Evolutionary conservation across 2,888 invertebrate genomes (phyloP), one percentile per base, ranked within the genome.

Genomic region (Euspilapteryx auroguttella): DNA sequence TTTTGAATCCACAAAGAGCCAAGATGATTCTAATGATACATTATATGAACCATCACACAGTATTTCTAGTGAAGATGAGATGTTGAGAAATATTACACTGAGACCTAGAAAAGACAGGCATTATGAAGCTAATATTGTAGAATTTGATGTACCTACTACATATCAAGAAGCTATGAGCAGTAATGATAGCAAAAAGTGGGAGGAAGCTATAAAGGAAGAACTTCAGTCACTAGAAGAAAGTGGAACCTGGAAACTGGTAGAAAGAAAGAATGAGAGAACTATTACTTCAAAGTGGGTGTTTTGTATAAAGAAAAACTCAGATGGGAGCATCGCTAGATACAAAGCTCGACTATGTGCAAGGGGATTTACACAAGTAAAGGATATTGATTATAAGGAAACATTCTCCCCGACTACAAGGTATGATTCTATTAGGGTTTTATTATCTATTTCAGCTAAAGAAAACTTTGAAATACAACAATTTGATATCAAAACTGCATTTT

Each of bases 261-360:
- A 25, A 4, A 27, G 9, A 14, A 44, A 42, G 23, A 10, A 35
- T 25, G 33, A 41, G 38, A 41, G 35, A 38, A 41, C 44, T 32
- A 31, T 37, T 15, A 31, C 43, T 9, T 39, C 33, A 15, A 38
- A 37, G 30, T 42, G 39, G 40, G 17, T 42, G 8, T 41, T 40
- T 27, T 39, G 2, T 42, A 39, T 12, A 40, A 42, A 30, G 31
- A 38, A n/a, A 29, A 37, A 30, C 31, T 37, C 32, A 34, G 32
- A 11, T 37, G 39, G 30, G 37, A 31, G 4, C 4, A 24, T 24
- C 8, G 24, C 5, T 7, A 11, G 33, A 1, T 42, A 25, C 24
- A 45, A 42, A 24, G 29, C 44, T 5, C 31, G 44, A 20, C 24
- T 44, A 1, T 42, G 40, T 41, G 42, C 41, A 9, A 42, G 40